A percentile compares a stretch with the other conserved stretches of the same genome.
Conservation (phyloP, 2,113 vertebrate species). For the Trematomus loennbergii region DNA sequence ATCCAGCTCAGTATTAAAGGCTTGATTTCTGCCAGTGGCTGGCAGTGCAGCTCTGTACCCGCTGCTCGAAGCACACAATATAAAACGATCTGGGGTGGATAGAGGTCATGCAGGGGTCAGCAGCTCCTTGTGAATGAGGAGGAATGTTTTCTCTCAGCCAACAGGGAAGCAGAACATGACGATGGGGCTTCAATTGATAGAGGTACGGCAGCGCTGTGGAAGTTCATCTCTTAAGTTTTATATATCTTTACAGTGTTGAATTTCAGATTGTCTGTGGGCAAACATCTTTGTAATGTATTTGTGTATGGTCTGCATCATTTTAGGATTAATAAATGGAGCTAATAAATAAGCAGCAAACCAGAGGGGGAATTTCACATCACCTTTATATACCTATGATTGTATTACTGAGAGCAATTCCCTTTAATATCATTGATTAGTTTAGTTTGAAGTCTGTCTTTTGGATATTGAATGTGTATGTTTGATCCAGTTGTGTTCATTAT, state of each 20-base stretch:
- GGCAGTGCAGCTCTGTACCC: constrained; percentile 32
- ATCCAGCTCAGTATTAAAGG: constrained; percentile 60
- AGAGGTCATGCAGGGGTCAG: constrained; percentile 71
- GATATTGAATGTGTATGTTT: not conserved
- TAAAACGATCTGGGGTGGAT: constrained; percentile 57
- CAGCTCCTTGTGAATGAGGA: constrained; percentile 47
- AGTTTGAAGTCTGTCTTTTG: not conserved
- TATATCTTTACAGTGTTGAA: not conserved
- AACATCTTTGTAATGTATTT: not conserved
- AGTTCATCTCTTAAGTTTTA: not conserved
- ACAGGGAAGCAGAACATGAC: constrained; percentile 16
- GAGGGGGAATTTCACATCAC: not conserved
- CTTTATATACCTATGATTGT: not conserved
- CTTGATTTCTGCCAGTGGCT: constrained; percentile 52
- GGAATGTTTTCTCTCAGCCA: constrained; percentile 41
- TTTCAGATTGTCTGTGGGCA: not conserved
- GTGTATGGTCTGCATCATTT: not conserved
- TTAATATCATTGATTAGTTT: not conserved
- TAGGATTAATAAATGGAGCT: not conserved
- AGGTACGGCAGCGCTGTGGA: not conserved
- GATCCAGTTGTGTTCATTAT: not conserved
- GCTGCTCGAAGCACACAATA: constrained; percentile 52
- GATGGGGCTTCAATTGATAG: not conserved
- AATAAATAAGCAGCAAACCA: not conserved
- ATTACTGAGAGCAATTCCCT: not conserved